Percentiles rank a stretch among this genome's conserved stretches.
Conservation (phyloP, 2,797 vertebrate genomes). For the Erethizon dorsatum region DNA sequence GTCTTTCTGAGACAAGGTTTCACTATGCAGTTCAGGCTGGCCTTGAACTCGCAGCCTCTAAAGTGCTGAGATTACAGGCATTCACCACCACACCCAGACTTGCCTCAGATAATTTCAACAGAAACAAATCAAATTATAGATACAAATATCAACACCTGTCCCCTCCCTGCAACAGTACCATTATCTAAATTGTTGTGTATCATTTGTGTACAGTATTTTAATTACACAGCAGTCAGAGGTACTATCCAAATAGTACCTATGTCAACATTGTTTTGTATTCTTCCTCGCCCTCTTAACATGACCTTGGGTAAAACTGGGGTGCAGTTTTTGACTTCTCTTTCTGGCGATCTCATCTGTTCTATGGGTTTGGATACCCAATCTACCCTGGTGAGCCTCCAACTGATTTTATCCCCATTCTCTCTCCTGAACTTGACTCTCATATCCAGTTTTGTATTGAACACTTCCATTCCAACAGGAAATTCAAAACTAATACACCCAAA, state of each 20-base stretch:
- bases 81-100: neutral
- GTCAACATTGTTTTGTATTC: neutral
- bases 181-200: neutral
- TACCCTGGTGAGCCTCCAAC: neutral
- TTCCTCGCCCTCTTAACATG: neutral
- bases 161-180: neutral
- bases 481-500: neutral
- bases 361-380: neutral
- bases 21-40: no score
- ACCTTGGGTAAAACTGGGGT: neutral
- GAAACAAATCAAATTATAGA: slow-evolving; percentile 3
- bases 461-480: neutral
- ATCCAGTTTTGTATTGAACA: neutral
- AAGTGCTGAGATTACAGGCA: neutral
- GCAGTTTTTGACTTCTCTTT: neutral
- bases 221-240: neutral
- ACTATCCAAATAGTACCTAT: neutral
- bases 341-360: neutral
- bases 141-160: neutral
- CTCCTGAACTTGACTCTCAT: neutral
- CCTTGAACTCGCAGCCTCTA: neutral
- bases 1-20: no score
- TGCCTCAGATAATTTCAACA: neutral
- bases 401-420: neutral
- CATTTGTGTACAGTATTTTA: neutral